A percentile compares a stretch with the other conserved stretches of the same genome.
Evolutionary conservation across 2,113 vertebrate species (phyloP).

Genomic region (Capricornis sumatraensis): DNA sequence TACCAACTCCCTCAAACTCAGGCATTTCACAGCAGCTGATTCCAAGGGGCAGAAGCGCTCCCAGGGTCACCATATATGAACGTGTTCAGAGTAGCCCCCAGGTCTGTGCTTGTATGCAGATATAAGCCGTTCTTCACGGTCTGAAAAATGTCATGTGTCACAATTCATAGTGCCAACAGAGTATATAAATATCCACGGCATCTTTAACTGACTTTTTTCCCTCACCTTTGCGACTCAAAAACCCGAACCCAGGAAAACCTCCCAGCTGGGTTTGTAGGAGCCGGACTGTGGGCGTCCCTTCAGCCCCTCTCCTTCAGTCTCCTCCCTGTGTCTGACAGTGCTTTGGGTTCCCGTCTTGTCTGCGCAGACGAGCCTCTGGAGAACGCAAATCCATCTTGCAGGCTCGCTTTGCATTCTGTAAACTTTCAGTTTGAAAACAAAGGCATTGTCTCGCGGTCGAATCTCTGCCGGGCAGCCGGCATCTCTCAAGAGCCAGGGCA

Average conservation of each 20-base stretch:
- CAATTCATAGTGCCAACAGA: neutral
- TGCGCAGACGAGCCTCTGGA: neutral
- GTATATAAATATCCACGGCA: neutral
- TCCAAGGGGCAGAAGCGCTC: neutral
- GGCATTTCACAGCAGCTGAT: neutral
- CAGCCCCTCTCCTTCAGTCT: neutral
- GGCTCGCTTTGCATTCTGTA: constrained; percentile 13
- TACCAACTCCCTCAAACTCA: neutral
- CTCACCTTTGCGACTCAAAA: neutral
- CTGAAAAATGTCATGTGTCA: neutral
- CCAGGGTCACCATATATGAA: neutral
- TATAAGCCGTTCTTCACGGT: rapidly evolving
- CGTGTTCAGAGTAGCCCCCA: neutral
- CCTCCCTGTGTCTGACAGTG: neutral
- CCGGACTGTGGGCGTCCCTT: neutral
- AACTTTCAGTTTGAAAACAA: constrained; percentile 40
- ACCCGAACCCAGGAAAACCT: neutral
- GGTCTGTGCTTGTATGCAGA: too few relatives aligned
- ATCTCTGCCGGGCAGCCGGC: neutral
- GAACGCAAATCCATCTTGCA: constrained; percentile 56
- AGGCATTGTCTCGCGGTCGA: neutral
- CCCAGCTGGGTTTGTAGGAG: neutral
- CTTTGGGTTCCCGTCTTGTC: neutral
- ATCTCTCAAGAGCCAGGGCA: neutral
- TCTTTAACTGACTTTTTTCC: constrained; percentile 35